Evolutionary conservation across 2,888 invertebrate species (phyloP), one percentile per base, ranked within the genome.

Genomic region (Caenorhabditis virilis): DNA sequence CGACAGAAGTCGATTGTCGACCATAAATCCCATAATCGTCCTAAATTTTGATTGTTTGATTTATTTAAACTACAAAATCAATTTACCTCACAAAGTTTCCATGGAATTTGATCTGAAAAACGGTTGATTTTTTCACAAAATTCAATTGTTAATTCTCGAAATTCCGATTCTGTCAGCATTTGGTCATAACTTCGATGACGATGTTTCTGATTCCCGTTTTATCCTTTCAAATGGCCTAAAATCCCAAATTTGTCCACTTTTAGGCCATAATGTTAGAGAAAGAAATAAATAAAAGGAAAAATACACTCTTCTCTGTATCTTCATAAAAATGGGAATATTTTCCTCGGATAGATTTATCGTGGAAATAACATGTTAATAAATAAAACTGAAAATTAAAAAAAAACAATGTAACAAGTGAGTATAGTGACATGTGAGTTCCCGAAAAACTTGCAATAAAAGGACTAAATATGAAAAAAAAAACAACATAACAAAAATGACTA

Each of bases 391-490:
- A 42, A 15, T 30, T 36, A n/a, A 27, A 45, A n/a, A 45, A 26
- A 45, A 27, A n/a, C n/a, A n/a, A n/a, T n/a, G n/a, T n/a, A 45
- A 45, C 2, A 27, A 42, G 42, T 42, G 23, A 25, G 42, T 25
- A 39, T 7, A 39, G 20, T n/a, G 20, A 7, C 39, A 39, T 20
- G 39, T 39, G 30, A 30, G 30, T 30, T 6, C 13, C 30, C 36
- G 5, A n/a, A 36, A 5, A 36, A 36, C 7, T 36, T n/a, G 11
- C 9, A 15, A 36, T 36, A n/a, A 36, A 36, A 36, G 5, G 36
- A 9, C 4, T 7, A 41, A 41, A 6, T 15, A 22, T 22, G 20
- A 41, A 41, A 6, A 46, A 46, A 46, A 25, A 46, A 7, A 9
- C 22, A 27, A 7, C 13, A 20, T 11, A 46, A 46, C 16, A 26